Evolutionary conservation across 2,113 vertebrate genomes (phyloP).

Genomic region (Condylura cristata): DNA sequence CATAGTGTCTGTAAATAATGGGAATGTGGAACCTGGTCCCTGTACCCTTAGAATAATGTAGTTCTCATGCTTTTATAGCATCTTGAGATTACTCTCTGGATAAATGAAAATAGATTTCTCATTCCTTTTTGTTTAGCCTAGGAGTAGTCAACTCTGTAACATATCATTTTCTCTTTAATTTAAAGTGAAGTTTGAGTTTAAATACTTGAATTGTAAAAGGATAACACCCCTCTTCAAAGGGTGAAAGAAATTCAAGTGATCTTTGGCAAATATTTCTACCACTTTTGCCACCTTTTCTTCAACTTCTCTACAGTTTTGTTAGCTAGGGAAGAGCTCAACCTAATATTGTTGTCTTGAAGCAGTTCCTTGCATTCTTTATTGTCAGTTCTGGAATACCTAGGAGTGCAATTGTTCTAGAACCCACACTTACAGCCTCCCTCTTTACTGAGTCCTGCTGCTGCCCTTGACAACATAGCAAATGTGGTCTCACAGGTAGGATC

Average conservation of each 20-base stretch:
- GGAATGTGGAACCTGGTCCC: background rate
- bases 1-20: constrained; percentile 52
- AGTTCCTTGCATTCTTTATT: background rate
- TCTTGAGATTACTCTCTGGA: constrained; percentile 20
- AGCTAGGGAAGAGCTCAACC: constrained; percentile 24
- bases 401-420: constrained; percentile 23
- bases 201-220: constrained; percentile 40
- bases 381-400: constrained; percentile 1
- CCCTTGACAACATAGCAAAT: background rate
- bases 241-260: constrained; percentile 4
- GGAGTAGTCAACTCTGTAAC: constrained; percentile 24
- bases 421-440: background rate
- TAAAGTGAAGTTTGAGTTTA: constrained; percentile 44
- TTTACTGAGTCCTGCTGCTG: constrained; percentile 8
- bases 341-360: background rate
- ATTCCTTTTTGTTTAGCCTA: constrained; percentile 3
- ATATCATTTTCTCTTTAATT: constrained; percentile 49
- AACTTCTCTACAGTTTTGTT: constrained; percentile 38
- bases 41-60: constrained; percentile 15
- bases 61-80: constrained; percentile 48
- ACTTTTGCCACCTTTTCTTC: constrained; percentile 40
- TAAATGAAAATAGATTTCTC: constrained; percentile 6
- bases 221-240: constrained; percentile 1
- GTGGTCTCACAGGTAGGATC: background rate
- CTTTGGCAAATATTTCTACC: background rate